Percentiles rank a stretch among this genome's conserved stretches.
Conservation (phyloP, 2,888 invertebrate species). For the Diarsia mendica region DNA sequence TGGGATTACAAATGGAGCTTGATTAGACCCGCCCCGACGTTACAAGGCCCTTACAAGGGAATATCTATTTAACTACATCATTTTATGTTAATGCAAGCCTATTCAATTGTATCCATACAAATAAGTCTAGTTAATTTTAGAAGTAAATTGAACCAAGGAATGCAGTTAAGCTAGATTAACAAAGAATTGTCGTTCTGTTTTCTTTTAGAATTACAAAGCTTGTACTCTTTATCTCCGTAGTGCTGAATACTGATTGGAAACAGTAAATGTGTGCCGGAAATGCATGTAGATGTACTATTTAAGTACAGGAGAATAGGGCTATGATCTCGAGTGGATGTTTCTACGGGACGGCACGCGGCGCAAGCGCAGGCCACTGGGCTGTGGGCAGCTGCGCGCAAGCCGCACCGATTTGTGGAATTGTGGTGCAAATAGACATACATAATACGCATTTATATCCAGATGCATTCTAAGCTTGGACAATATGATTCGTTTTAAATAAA, state of each 20-base stretch:
- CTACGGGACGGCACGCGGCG: conserved; percentile 63
- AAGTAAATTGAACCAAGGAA: conserved; percentile 46
- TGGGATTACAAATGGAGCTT: conserved; percentile 52
- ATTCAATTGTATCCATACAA: conserved; percentile 61
- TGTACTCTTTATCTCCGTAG: conserved; percentile 29
- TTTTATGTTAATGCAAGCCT: conserved; percentile 67
- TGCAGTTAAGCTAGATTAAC: conserved; percentile 36
- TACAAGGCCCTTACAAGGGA: conserved; percentile 62
- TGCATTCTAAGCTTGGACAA: too few species aligned
- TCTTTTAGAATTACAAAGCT: conserved; percentile 30
- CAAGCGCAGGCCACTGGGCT: conserved; percentile 49
- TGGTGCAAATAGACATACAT: conserved; percentile 22
- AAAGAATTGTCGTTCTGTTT: conserved; percentile 29
- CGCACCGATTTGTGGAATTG: conserved; percentile 53
- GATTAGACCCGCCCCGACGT: conserved; percentile 45
- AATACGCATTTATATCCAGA: not conserved
- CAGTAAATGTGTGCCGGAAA: conserved; percentile 66
- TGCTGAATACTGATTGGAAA: conserved; percentile 42
- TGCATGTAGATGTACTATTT: conserved; percentile 66
- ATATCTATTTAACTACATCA: conserved; percentile 63
- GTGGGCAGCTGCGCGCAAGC: conserved; percentile 67
- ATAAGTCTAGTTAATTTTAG: conserved; percentile 48
- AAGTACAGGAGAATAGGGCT: conserved; percentile 62
- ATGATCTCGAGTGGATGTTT: conserved; percentile 76
- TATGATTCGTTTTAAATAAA: too few species aligned